Evolutionary conservation across 2,113 vertebrate genomes (phyloP), one percentile per base, ranked within the genome.

Genomic region (Helogale parvula): DNA sequence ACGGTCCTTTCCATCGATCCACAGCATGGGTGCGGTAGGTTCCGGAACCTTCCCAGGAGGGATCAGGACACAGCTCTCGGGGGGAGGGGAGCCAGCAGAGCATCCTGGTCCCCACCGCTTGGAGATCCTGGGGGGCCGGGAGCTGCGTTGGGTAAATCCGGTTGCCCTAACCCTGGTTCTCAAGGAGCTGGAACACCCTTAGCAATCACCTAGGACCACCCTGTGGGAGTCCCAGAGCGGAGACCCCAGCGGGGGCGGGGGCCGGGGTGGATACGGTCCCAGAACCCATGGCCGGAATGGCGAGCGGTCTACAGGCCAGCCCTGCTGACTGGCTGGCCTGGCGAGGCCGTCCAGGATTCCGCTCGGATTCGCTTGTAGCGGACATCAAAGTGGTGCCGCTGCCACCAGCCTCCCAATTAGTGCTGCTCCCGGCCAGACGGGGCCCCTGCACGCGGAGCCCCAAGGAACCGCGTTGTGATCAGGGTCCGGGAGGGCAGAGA

Each of bases 361-460:
- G 86, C 88, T 96, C 92, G 85, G 79, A 91, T 81, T 96, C 72
- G 27, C 93, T 97, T 88, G 76, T 25, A 81, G 74, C 93, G 47
- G 52, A 97, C 95, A 90, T 97, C 97, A 98, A 72, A 98, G 97
- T 33, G 16, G 47, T 50, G n/a, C 85, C 80, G 96, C 96, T 96
- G 80, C 96, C 93, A 33, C 97, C 85, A 17, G 88, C 86, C 90
- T 41, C 97, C 94, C 96, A 97, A 86, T 96, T 98, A 97, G 97
- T 83, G 95, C 97, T 95, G 94, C 93, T 96, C 81, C 71, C 97
- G 94, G 90, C 85, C 63, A 69, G 87, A 41, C 10, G 66, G 89
- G 33, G 87, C 79, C 80, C 31, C 97, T 95, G 93, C 91, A 76
- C 84, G 81, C 10, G 2, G 41, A 6, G 41, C 41, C 41, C 41